Conservation (phyloP, 2,113 vertebrate genomes). For the Neofelis nebulosa region DNA sequence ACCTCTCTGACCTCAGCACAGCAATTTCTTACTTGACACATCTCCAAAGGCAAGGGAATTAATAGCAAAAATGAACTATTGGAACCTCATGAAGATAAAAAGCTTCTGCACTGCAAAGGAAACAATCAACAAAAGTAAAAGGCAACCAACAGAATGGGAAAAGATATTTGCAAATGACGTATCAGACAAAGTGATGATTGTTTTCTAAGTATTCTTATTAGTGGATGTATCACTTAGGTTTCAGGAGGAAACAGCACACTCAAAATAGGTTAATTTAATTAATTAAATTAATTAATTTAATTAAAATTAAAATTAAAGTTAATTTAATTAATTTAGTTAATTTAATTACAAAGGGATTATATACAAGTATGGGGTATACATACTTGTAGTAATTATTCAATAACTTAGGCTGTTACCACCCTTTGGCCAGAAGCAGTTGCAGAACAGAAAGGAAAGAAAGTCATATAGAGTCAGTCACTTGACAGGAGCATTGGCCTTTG, state of each 20-base stretch:
- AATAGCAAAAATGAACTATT: too few species aligned
- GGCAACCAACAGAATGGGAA: too few species aligned
- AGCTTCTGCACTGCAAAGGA: too few species aligned
- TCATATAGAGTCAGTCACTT: not conserved
- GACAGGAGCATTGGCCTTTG: not conserved
- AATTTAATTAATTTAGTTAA: too few species aligned
- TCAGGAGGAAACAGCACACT: not conserved
- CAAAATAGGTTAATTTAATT: not conserved
- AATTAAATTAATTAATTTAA: too few species aligned
- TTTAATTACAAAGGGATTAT: not conserved
- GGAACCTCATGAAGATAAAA: too few species aligned
- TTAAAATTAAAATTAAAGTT: too few species aligned
- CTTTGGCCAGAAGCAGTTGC: not conserved
- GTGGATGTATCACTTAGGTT: not conserved
- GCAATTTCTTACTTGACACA: too few species aligned
- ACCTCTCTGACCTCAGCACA: too few species aligned
- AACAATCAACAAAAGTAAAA: too few species aligned
- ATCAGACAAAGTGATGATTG: not conserved
- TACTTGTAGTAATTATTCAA: not conserved
- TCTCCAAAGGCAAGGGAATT: too few species aligned
- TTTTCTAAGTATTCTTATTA: constrained; percentile 1
- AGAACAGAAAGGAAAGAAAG: not conserved
- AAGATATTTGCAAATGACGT: too few species aligned
- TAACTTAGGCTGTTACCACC: not conserved
- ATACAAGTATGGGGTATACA: not conserved